Percentiles rank a stretch among this genome's conserved stretches.
These are phyloP conservation scores for Acanthoscelides obtectus DNA, from an alignment of 2,888 invertebrate species.

Conservation along the genomic window DNA sequence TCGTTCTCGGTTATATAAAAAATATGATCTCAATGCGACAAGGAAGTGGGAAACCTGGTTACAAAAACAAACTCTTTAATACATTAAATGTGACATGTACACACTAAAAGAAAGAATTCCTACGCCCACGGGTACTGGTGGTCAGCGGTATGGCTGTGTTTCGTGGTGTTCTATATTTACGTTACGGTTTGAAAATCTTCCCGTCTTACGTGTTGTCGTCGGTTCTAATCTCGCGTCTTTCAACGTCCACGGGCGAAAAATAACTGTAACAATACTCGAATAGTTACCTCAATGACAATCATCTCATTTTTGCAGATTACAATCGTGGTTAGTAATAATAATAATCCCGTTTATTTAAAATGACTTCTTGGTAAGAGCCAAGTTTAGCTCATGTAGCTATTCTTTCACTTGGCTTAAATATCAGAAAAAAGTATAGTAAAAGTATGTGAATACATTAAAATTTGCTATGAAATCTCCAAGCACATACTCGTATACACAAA, in stretches of 20 bases:
- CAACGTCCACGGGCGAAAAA: background rate
- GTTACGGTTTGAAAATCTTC: background rate
- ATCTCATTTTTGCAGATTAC: no score
- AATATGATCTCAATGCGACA: background rate
- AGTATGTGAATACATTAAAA: no score
- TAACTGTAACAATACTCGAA: background rate
- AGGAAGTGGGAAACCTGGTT: background rate
- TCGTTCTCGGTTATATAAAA: background rate
- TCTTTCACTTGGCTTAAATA: no score
- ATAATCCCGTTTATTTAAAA: no score
- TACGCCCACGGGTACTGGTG: background rate
- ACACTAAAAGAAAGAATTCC: background rate
- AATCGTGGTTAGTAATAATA: no score
- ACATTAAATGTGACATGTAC: background rate
- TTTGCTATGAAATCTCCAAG: no score
- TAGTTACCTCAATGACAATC: no score
- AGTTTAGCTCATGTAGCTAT: no score
- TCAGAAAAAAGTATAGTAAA: no score
- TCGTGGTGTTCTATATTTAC: background rate
- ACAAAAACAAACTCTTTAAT: no score
- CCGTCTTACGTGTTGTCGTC: background rate
- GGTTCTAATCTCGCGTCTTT: background rate
- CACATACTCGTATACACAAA: no score
- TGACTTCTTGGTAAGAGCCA: no score
- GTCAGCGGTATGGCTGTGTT: background rate